phyloP scores from a whole-genome alignment of 2,888 invertebrate species.

The Hypolimnas misippus region DNA sequence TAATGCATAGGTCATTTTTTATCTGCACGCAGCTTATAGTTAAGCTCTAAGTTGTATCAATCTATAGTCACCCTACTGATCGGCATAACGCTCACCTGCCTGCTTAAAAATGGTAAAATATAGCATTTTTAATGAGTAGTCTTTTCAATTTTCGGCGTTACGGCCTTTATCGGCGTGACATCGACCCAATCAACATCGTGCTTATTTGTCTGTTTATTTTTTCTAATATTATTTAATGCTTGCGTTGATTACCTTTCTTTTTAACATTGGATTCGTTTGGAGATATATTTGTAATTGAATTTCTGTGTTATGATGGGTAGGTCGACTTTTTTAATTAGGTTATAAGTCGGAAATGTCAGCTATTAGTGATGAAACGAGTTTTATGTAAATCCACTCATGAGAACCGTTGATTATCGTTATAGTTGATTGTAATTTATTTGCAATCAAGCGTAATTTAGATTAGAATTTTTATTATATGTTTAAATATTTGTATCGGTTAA shows the following conservation, averaged over 20 bases:
- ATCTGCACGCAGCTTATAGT: no score
- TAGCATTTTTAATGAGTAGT: conserved; percentile 81
- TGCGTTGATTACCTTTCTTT: conserved; percentile 72
- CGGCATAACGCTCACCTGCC: conserved; percentile 76
- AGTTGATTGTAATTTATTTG: conserved; percentile 41
- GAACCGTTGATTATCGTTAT: conserved; percentile 15
- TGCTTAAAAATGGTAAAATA: conserved; percentile 80
- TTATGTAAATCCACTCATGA: conserved; percentile 33
- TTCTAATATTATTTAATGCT: conserved; percentile 58
- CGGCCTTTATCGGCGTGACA: conserved; percentile 81
- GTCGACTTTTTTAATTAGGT: conserved; percentile 40
- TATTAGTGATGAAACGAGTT: conserved; percentile 31
- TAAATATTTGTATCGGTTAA: conserved; percentile 9
- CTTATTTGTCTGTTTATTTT: conserved; percentile 59
- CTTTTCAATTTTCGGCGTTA: conserved; percentile 82
- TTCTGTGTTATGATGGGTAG: conserved; percentile 56
- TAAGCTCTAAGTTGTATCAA: no score
- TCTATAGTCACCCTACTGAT: conserved; percentile 63
- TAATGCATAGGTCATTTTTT: no score
- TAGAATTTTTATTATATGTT: conserved; percentile 23
- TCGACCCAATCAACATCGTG: conserved; percentile 77
- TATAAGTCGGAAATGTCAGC: conserved; percentile 36
- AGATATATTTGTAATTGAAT: conserved; percentile 50
- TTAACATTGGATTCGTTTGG: conserved; percentile 52
- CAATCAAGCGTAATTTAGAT: conserved; percentile 27